phyloP scores from a whole-genome alignment of 2,797 vertebrate genomes.

The Gobionotothen gibberifrons region DNA sequence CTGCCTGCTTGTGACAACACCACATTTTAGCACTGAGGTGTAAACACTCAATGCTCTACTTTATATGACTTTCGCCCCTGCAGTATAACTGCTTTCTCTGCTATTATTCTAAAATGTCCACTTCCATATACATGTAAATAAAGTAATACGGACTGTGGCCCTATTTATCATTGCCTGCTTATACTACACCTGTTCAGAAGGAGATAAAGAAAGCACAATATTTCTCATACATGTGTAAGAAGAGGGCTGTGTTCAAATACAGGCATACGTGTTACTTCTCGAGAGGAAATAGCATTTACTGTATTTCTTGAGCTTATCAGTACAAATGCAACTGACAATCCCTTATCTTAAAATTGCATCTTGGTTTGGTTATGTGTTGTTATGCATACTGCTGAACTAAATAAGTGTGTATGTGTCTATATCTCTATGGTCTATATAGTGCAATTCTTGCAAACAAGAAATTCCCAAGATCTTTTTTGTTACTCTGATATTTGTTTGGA shows the following conservation, averaged over 20 bases:
- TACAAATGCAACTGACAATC: not conserved
- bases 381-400: not conserved
- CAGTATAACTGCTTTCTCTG: not conserved
- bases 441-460: not conserved
- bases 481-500: not conserved
- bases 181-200: conserved; percentile 4
- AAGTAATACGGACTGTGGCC: not conserved
- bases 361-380: not conserved
- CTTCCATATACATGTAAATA: conserved; percentile 36
- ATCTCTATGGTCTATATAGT: not conserved
- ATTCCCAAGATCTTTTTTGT: too few relatives aligned
- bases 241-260: not conserved
- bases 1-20: conserved; percentile 12
- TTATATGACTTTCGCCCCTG: not conserved
- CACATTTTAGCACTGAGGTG: conserved; percentile 54
- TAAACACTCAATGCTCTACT: conserved; percentile 38
- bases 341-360: conserved; percentile 22
- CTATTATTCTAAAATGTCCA: conserved; percentile 36
- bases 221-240: not conserved
- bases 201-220: not conserved
- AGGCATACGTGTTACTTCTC: not conserved
- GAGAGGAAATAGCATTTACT: conserved; percentile 8
- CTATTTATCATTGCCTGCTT: conserved; percentile 17
- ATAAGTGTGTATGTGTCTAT: not conserved
- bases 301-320: not conserved